These are phyloP conservation scores for Nephrocerus scutellatus DNA, from an alignment of 2,888 invertebrate genomes.

Conservation along the genomic window DNA sequence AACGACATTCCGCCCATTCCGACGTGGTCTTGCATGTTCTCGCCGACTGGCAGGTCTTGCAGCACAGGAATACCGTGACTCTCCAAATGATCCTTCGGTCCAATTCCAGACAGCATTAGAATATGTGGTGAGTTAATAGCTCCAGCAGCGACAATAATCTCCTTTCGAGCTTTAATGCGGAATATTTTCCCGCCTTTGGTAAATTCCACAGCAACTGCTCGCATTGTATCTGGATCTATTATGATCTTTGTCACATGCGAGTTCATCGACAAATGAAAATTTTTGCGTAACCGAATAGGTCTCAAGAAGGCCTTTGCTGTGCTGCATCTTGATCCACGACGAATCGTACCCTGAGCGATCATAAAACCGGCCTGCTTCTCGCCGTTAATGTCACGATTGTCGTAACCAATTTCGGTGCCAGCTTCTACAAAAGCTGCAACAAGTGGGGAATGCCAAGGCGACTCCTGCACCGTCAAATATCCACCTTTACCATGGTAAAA, in stretches of 20 bases:
- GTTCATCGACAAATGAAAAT: conserved; percentile 74
- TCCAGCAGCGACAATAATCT: conserved; percentile 82
- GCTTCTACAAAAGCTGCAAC: conserved; percentile 78
- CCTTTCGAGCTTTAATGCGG: conserved; percentile 66
- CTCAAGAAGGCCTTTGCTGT: conserved; percentile 82
- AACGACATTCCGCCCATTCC: conserved; percentile 65
- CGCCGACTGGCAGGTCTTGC: conserved; percentile 69
- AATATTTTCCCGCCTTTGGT: conserved; percentile 64
- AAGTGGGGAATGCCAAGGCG: conserved; percentile 76
- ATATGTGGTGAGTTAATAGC: conserved; percentile 88
- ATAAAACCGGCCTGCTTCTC: conserved; percentile 72
- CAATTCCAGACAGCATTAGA: conserved; percentile 83
- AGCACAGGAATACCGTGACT: conserved; percentile 66
- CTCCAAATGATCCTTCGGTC: conserved; percentile 62
- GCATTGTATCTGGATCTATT: conserved; percentile 66
- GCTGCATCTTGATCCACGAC: conserved; percentile 73
- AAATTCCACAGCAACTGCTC: conserved; percentile 75
- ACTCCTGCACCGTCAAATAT: conserved; percentile 70
- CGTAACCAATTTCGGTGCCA: conserved; percentile 75
- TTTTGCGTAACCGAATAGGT: conserved; percentile 66
- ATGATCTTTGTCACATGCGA: conserved; percentile 69
- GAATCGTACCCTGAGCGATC: conserved; percentile 74
- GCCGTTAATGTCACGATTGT: conserved; percentile 76
- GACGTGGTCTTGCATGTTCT: conserved; percentile 82
- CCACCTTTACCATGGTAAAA: conserved; percentile 68